Base-by-base conservation (phyloP, 2,888 invertebrate species). In the Acholoe squamosa region DNA sequence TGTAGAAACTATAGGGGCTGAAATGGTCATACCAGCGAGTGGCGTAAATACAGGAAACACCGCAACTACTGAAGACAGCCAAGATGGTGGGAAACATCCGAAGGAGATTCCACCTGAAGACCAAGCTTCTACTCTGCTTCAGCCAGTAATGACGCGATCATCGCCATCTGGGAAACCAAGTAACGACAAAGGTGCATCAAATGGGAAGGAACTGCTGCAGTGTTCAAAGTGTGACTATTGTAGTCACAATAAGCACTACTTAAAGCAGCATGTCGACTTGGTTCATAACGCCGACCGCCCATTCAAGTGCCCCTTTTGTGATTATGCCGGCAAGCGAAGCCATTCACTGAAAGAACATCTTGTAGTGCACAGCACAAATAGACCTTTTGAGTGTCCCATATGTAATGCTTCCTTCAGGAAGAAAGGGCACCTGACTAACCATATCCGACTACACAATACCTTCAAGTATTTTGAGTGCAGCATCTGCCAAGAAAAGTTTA, bases 381-480 rank as follows among this genome's bases (percentile, higher is more conserved):
- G 95, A 16, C 95, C 95, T 5, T 95, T 92, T 92, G 93, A 94
- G 88, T 95, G 95, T 92, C 91, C 91, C 51, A 93, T 94, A 89
- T 95, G 95, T 92, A 95, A 95, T 93, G 95, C 95, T 7, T 94
- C 95, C 0, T 95, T 95, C 90, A 92, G 95, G 84, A 95, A 95
- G 91, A 95, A 95, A 91, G 95, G 95, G 43, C 95, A 95, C 92
- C 92, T 95, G 33, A 95, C 95, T 16, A 95, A 95, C 91, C 95
- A 95, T 92, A 93, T 94, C 34, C 95, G 95, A 91, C 93, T 95
- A 77, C 95, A 95, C 91, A 92, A 94, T n/a, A 93, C 93, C 34
- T 80, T 77, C 76, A 90, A 89, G 25, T 51, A 71, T n/a, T 90
- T 84, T 71, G 91, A 80, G n/a, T 92, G 92, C 67, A 61, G 51